phyloP scores from a whole-genome alignment of 2,888 invertebrate species.

The Athalia cordata region DNA sequence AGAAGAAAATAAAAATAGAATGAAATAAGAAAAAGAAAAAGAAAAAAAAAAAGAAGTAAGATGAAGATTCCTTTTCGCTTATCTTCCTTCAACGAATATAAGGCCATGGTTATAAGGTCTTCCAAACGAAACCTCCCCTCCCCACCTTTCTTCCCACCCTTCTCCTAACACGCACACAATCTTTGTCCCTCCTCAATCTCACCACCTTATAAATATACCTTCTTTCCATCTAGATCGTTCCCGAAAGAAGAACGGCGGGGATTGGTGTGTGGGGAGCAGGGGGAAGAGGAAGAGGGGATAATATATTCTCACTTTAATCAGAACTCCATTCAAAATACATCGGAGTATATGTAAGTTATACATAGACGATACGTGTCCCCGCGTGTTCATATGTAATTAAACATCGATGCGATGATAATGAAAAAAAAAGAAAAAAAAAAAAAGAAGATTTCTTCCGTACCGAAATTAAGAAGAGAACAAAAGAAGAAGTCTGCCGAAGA shows the following conservation, averaged over 20 bases:
- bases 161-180: not conserved
- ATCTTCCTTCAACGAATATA: constrained; percentile 16
- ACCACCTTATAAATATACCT: not conserved
- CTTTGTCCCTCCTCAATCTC: constrained; percentile 1
- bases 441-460: not conserved
- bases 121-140: constrained; percentile 3
- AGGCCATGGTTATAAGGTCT: constrained; percentile 31
- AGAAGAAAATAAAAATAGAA: no score
- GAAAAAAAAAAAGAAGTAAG: no score
- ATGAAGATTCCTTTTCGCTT: constrained; percentile 27
- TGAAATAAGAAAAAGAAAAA: no score
- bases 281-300: not conserved
- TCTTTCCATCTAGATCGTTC: no score
- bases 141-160: not conserved
- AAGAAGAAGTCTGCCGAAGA: no score
- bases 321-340: constrained; percentile 18
- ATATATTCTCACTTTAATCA: constrained; percentile 38
- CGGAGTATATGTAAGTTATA: no score
- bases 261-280: no score
- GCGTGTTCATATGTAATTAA: constrained; percentile 24
- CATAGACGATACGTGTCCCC: constrained; percentile 12
- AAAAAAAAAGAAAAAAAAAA: not conserved
- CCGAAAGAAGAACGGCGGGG: no score
- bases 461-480: no score
- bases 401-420: constrained; percentile 6